phyloP scores from a whole-genome alignment of 1,140 invertebrate species.

The Ceratosolen fusciceps region DNA sequence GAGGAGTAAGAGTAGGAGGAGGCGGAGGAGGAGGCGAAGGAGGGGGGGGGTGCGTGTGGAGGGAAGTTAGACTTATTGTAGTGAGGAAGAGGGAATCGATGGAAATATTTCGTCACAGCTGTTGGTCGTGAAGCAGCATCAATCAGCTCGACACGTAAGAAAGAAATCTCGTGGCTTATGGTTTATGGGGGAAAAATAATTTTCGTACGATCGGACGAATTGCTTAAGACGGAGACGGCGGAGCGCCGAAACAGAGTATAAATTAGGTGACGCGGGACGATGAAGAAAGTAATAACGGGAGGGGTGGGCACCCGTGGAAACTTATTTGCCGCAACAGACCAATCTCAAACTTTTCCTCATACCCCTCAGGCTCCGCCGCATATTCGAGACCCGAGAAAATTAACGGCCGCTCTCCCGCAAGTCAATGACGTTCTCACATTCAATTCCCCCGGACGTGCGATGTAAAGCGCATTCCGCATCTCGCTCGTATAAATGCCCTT shows the following conservation, averaged over 20 bases:
- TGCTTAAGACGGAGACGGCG: background rate
- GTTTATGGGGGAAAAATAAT: background rate
- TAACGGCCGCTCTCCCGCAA: background rate
- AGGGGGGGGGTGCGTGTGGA: too few species aligned
- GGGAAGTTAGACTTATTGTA: too few species aligned
- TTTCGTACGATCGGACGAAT: background rate
- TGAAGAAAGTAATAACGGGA: background rate
- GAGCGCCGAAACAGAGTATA: background rate
- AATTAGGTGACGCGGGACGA: background rate
- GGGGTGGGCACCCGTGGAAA: background rate
- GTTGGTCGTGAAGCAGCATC: background rate
- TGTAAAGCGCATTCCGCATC: background rate
- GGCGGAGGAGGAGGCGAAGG: too few species aligned
- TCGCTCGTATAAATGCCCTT: background rate
- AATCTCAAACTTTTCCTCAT: conserved; percentile 1
- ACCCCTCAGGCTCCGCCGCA: background rate
- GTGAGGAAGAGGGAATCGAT: background rate
- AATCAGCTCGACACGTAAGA: background rate
- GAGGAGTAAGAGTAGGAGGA: too few species aligned
- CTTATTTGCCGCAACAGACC: background rate
- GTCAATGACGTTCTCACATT: background rate
- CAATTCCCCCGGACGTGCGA: background rate
- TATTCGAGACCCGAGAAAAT: background rate
- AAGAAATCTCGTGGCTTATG: background rate
- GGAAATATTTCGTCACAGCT: background rate